Base-by-base conservation (phyloP, 2,888 invertebrate genomes). In the Scaptomyza polygonia region DNA sequence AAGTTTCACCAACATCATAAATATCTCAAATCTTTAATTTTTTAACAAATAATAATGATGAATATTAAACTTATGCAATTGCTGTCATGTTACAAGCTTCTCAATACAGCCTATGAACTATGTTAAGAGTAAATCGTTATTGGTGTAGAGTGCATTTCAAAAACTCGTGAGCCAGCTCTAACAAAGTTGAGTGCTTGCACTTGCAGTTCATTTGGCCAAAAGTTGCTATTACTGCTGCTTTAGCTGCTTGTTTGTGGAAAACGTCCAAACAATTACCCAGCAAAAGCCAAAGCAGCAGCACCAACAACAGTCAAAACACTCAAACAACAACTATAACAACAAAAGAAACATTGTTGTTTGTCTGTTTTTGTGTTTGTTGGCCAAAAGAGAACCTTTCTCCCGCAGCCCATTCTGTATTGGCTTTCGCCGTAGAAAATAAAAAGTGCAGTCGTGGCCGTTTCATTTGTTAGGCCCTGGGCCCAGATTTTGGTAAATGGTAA, bases 171-270 rank as follows among this genome's bases (percentile, higher is more conserved):
- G 77, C 39, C 56, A 67, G 58, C 63, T 59, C 47, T 73, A 66
- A 63, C 70, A 58, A 64, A 65, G 77, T 73, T 68, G 79, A 82
- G 66, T 63, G 78, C 64, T 62, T 67, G 73, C 80, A 79, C 80
- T 86, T 81, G 80, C 83, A 86, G 86, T 83, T 86, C 84, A 84
- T 84, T 86, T 81, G 86, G 61, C 81, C 84, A 77, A 77, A 81
- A 77, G 65, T 70, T 79, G 70, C 62, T 64, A 79, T 79, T 79
- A 63, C 44, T 65, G 67, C 40, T 34, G 55, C 29, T 63, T n/a
- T n/a, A n/a, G 40, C 43, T 53, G 56, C 21, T 75, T 69, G 72
- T 70, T 25, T 25, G 25, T 75, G 72, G 77, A 39, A 16, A 78
- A 69, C 76, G 68, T 71, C 59, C 71, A 78, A 84, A 84, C 81